These are phyloP conservation scores for human DNA, from an alignment of 2,113 vertebrate species.

Conservation along the genomic window GRCh38 chr12:73732001-73732500, in stretches of 20 bases:
- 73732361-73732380: neutral
- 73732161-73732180: neutral
- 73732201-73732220: neutral
- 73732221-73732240: neutral
- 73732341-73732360: conserved; percentile 11
- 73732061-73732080: neutral
- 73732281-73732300: neutral
- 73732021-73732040: neutral
- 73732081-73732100: neutral
- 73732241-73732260: neutral
- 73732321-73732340: neutral
- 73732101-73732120: neutral
- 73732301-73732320: conserved; percentile 19
- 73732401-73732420: conserved; percentile 30
- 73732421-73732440: neutral
- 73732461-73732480: neutral
- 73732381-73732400: neutral
- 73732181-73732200: neutral
- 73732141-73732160: neutral
- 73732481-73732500: neutral
- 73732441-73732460: neutral
- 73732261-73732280: neutral
- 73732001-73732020: neutral
- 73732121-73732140: neutral
- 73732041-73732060: neutral